Percentiles rank a stretch among this genome's conserved stretches.
Conservation (phyloP, 2,113 vertebrate species). For the Trematocara zebra region DNA sequence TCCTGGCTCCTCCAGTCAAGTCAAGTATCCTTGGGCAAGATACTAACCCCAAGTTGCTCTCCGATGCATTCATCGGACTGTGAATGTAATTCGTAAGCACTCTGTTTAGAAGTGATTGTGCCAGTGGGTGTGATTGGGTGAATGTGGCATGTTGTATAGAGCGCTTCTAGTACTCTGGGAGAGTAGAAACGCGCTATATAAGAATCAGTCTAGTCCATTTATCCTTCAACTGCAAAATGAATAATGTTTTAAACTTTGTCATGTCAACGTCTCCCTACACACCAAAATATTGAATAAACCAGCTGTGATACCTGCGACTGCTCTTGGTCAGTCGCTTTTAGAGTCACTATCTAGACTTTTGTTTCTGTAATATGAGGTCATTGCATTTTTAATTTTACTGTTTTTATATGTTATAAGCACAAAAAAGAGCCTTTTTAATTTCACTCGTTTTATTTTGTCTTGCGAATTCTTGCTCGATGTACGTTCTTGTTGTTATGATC, state of each 20-base stretch:
- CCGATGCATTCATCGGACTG: rapidly evolving
- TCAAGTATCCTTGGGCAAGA: background rate
- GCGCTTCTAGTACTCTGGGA: background rate
- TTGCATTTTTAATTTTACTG: background rate
- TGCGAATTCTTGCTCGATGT: background rate
- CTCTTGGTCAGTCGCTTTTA: background rate
- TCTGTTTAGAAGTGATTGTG: background rate
- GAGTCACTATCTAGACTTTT: background rate
- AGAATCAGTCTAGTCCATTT: background rate
- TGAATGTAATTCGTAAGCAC: background rate
- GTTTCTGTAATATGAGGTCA: background rate
- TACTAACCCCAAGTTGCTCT: background rate
- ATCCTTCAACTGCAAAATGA: background rate
- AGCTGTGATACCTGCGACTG: background rate
- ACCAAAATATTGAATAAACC: background rate
- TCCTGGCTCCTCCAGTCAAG: background rate
- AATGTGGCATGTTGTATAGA: background rate
- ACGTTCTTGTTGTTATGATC: background rate
- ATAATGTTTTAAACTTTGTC: background rate
- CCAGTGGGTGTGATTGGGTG: background rate
- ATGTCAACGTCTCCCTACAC: background rate
- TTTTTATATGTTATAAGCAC: background rate
- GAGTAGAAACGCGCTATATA: rapidly evolving
- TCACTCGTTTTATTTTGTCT: background rate
- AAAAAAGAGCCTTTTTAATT: background rate